Evolutionary conservation across 2,113 vertebrate species (phyloP).

Genomic region (Sula dactylatra): DNA sequence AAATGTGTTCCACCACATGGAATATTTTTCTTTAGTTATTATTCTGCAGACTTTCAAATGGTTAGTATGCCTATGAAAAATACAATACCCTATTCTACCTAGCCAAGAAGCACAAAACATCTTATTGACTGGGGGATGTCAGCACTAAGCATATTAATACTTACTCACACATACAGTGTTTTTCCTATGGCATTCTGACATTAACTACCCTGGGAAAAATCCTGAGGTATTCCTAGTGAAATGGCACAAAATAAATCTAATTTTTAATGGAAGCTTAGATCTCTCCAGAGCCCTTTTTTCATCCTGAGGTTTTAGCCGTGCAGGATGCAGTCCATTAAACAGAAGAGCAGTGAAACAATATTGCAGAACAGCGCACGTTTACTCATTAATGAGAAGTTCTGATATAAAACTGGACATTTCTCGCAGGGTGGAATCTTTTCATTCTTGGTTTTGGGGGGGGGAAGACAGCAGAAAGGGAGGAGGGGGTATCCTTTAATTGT

Average conservation of each 20-base stretch:
- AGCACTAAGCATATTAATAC: neutral
- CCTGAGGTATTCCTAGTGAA: slow-evolving; percentile 12
- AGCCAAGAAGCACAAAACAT: neutral
- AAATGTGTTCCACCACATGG: neutral
- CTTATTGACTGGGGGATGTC: neutral
- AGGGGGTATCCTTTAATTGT: slow-evolving; percentile 61
- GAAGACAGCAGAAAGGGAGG: slow-evolving; percentile 16
- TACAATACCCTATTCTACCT: neutral
- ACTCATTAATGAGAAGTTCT: slow-evolving; percentile 17
- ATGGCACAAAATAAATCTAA: neutral
- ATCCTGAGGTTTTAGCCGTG: neutral
- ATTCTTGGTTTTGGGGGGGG: slow-evolving; percentile 8
- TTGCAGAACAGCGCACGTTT: neutral
- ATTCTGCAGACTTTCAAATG: neutral
- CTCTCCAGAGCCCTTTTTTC: neutral
- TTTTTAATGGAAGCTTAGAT: slow-evolving; percentile 25
- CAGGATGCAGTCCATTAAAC: neutral
- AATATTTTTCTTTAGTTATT: neutral
- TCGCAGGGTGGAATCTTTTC: slow-evolving; percentile 41
- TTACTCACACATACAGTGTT: neutral
- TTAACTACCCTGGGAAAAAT: slow-evolving; percentile 28
- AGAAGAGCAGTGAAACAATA: slow-evolving; percentile 21
- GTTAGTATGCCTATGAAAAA: neutral
- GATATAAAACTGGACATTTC: slow-evolving; percentile 12
- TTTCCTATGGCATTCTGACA: slow-evolving; percentile 3